phyloP scores from a whole-genome alignment of 1,140 invertebrate species.

The Micrasema minimum region DNA sequence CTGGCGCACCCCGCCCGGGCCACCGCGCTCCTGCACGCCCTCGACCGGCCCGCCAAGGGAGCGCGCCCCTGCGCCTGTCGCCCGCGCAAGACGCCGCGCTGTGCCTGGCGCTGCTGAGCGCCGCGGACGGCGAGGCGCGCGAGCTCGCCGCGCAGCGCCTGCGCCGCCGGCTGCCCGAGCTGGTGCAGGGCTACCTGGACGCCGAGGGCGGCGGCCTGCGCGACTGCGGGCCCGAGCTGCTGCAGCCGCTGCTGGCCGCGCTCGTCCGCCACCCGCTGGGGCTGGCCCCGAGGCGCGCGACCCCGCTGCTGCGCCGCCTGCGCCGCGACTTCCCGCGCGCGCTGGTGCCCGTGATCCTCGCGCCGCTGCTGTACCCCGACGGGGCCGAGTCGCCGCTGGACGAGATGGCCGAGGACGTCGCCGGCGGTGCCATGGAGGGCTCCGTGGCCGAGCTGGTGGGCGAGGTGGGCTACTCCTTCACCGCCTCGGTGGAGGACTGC shows the following conservation, averaged over 20 bases:
- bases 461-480: conserved; percentile 92
- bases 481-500: conserved; percentile 88
- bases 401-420: conserved; percentile 67
- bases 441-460: conserved; percentile 85
- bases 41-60: conserved; percentile 72
- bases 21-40: conserved; percentile 61
- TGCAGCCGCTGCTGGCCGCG: conserved; percentile 82
- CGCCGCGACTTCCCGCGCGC: conserved; percentile 88
- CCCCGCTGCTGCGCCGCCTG: conserved; percentile 81
- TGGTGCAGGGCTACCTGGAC: conserved; percentile 86
- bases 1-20: conserved; percentile 60
- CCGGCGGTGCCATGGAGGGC: conserved; percentile 75
- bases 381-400: conserved; percentile 78
- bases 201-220: conserved; percentile 83
- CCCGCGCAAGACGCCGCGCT: conserved; percentile 90
- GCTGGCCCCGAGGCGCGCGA: conserved; percentile 78
- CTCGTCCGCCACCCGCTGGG: conserved; percentile 68
- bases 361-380: conserved; percentile 85
- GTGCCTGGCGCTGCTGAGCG: conserved; percentile 84
- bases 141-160: conserved; percentile 80
- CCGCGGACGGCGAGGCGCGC: conserved; percentile 79
- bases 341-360: conserved; percentile 86
- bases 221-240: conserved; percentile 87
- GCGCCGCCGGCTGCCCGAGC: conserved; percentile 82
- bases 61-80: conserved; percentile 86